Evolutionary conservation across 2,888 invertebrate species (phyloP), one percentile per base, ranked within the genome.

Genomic region (Chamaedrilus cognettii): DNA sequence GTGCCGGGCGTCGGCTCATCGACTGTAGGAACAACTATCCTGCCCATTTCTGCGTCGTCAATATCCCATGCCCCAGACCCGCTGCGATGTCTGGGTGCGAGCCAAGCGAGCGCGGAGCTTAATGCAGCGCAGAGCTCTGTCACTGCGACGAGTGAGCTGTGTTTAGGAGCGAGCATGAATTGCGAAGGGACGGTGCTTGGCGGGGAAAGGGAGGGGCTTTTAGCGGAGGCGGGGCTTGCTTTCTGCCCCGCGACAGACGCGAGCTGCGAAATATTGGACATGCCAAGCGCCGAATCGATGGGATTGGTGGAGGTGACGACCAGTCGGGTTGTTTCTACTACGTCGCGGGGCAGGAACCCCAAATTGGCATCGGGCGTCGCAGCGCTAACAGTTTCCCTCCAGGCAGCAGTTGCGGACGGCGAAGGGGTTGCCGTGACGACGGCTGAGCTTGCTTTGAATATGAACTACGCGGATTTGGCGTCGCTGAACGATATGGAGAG

Each of bases 211-310:
- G n/a, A n/a, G n/a, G n/a, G n/a, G n/a, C n/a, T n/a, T n/a, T n/a
- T n/a, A n/a, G n/a, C n/a, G n/a, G n/a, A n/a, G n/a, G n/a, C n/a
- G n/a, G n/a, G n/a, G n/a, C n/a, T n/a, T n/a, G n/a, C n/a, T n/a
- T 11, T 42, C 19, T 42, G 42, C 19, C 11, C 19, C 19, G 42
- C 42, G 11, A 19, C 19, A 15, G 11, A 11, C 11, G 19, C 42
- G 11, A 19, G 11, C 42, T 42, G 11, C 11, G 42, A 42, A 42
- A 11, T 42, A 15, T 7, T 52, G 55, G 55, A 52, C 28, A 52
- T 52, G 55, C 55, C 55, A 7, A 52, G 55, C 28, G 5, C 26
- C 15, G 55, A 52, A 23, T 52, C 55, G 19, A 52, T 52, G 55
- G 55, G 55, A 23, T 23, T 52, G 55, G 26, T 52, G 11, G 55